Percentiles rank a stretch among this genome's conserved stretches.
Evolutionary conservation across 2,797 vertebrate genomes (phyloP).

Genomic region (Sphenodon punctatus): DNA sequence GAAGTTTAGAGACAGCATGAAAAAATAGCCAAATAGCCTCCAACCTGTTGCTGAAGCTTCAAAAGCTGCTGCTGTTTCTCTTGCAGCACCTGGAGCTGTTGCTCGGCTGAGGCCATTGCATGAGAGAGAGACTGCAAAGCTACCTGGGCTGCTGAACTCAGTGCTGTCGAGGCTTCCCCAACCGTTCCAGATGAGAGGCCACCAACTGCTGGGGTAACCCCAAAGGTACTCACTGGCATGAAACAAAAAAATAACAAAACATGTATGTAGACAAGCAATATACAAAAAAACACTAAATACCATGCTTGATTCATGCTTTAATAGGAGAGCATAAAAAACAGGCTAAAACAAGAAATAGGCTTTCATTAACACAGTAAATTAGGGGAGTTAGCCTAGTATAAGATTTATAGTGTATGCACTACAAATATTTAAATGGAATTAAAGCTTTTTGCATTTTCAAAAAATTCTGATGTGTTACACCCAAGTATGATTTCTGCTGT

Average conservation of each 20-base stretch:
- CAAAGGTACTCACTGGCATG: constrained; percentile 95
- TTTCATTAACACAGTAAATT: neutral
- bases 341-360: too few relatives aligned
- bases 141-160: constrained; percentile 98
- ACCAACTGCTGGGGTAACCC: constrained; percentile 93
- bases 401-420: neutral
- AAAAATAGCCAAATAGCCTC: constrained; percentile 80
- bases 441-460: too few relatives aligned
- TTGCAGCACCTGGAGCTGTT: constrained; percentile 99
- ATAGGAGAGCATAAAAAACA: too few relatives aligned
- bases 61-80: constrained; percentile 99
- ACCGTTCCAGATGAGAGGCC: constrained; percentile 93
- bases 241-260: constrained; percentile 62
- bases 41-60: constrained; percentile 99
- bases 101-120: constrained; percentile 99
- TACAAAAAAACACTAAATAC: neutral
- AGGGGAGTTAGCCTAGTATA: neutral
- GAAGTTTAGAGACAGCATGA: constrained; percentile 79
- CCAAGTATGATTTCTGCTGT: too few relatives aligned
- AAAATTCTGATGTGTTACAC: too few relatives aligned
- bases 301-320: too few relatives aligned
- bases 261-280: constrained; percentile 64
- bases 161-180: constrained; percentile 95
- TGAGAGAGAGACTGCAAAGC: constrained; percentile 99
- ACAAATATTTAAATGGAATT: neutral